Base-by-base conservation (phyloP, 2,888 invertebrate species). In the Lasioglossum villosulum region DNA sequence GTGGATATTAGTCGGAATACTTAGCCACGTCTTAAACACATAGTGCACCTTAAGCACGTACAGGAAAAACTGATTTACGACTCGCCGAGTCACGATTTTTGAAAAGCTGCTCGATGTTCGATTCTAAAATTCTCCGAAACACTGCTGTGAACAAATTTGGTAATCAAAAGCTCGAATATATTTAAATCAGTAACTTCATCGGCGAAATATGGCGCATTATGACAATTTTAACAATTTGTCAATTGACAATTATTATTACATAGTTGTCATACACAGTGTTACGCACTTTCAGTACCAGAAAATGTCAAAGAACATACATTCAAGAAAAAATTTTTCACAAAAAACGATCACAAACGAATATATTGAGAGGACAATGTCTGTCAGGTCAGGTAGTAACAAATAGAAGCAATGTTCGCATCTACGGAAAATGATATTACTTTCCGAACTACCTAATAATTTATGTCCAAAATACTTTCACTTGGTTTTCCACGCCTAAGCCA, bases 1-100 rank as follows among this genome's bases (percentile, higher is more conserved):
- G 56, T 70, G 39, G 23, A 63, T 42, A 34, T 14, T 71, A 74
- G 42, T n/a, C 23, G 27, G 34, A 14, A 63, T 82, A 27, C 66
- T 76, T 52, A 27, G 45, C 16, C 5, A 39, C 30, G 34, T n/a
- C 19, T 23, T 16, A 6, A 59, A 59, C 19, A 0, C 30, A 10
- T 3, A 30, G 10, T 19, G 30, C 30, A 34, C 10, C 66, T 19
- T 16, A 19, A 66, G 30, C 8, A 8, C 2, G 3, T 8, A 16
- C 16, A 1, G 23, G 19, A 66, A 34, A 6, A 6, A 30, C 16
- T 14, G 27, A 27, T 27, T 4, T 42, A 42, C 42, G 42, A 14
- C 42, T 42, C 42, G 14, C 42, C 14, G 42, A 42, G 42, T 42
- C 39, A 39, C 39, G 39, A 12, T 42, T 42, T 42, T 42, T 42